Conservation (phyloP, 2,888 invertebrate genomes). For the Agrypnus murinus region DNA sequence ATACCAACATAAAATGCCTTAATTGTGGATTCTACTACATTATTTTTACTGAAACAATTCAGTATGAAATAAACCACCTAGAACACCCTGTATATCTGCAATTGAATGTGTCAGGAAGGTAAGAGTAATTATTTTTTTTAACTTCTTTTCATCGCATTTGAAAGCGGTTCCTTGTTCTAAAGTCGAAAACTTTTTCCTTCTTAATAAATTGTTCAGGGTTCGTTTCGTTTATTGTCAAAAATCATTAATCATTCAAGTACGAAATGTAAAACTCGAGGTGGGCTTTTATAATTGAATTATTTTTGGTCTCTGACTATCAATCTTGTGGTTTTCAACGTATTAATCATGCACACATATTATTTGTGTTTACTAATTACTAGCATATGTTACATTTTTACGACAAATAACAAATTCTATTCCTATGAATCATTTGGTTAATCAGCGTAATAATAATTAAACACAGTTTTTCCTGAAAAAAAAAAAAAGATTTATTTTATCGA, state of each 20-base stretch:
- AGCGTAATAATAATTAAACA: neutral
- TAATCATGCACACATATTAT: slow-evolving; percentile 12
- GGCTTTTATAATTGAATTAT: slow-evolving; percentile 22
- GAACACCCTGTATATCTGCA: too few species aligned
- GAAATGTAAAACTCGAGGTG: slow-evolving; percentile 10
- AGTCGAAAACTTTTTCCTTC: neutral
- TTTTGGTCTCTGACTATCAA: slow-evolving; percentile 20
- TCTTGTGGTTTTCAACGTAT: slow-evolving; percentile 19
- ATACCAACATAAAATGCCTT: too few species aligned
- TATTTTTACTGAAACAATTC: too few species aligned
- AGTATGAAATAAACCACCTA: too few species aligned
- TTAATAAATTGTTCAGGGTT: slow-evolving; percentile 1
- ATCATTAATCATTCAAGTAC: slow-evolving; percentile 14
- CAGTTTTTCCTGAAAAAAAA: neutral
- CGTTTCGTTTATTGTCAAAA: neutral
- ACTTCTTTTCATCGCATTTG: slow-evolving; percentile 4
- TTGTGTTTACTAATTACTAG: slow-evolving; percentile 20
- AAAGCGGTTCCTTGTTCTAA: neutral
- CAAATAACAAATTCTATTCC: neutral
- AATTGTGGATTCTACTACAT: too few species aligned
- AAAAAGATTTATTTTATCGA: too few species aligned
- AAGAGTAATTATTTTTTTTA: too few species aligned
- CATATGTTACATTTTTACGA: neutral
- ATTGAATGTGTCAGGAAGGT: too few species aligned
- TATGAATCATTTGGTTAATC: neutral